phyloP scores from a whole-genome alignment of 2,797 vertebrate genomes.

The Dendrocincla fuliginosa region DNA sequence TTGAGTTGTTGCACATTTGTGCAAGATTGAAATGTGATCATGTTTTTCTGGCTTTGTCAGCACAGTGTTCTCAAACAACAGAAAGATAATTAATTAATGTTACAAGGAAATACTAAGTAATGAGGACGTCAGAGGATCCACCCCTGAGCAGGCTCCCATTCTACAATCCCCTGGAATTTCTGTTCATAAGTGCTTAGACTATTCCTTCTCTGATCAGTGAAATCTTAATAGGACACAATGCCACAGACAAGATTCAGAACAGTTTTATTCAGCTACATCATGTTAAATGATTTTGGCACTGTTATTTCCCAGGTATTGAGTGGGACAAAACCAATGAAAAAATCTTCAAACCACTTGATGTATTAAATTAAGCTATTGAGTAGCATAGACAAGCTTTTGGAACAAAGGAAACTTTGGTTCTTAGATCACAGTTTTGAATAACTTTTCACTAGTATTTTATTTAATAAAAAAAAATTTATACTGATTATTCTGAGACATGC shows the following conservation, averaged over 20 bases:
- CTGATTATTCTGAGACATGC: neutral
- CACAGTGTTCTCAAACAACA: neutral
- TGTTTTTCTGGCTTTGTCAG: neutral
- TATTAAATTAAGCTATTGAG: neutral
- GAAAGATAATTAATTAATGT: neutral
- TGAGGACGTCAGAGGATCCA: neutral
- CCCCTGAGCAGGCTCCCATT: neutral
- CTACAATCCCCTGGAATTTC: neutral
- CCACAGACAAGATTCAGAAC: neutral
- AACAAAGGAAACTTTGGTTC: neutral
- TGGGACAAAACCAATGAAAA: neutral
- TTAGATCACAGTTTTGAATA: neutral
- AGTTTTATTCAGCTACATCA: neutral
- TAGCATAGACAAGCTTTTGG: neutral
- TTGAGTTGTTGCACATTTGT: neutral
- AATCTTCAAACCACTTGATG: neutral
- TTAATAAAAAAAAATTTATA: neutral
- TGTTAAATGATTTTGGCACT: neutral
- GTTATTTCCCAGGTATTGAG: neutral
- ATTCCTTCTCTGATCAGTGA: neutral
- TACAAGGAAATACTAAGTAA: neutral
- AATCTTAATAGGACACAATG: neutral
- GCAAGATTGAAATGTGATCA: neutral
- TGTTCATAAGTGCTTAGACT: neutral
- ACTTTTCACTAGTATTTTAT: neutral